These are phyloP conservation scores for Mantis religiosa DNA, from an alignment of 2,888 invertebrate genomes.

Conservation along the genomic window DNA sequence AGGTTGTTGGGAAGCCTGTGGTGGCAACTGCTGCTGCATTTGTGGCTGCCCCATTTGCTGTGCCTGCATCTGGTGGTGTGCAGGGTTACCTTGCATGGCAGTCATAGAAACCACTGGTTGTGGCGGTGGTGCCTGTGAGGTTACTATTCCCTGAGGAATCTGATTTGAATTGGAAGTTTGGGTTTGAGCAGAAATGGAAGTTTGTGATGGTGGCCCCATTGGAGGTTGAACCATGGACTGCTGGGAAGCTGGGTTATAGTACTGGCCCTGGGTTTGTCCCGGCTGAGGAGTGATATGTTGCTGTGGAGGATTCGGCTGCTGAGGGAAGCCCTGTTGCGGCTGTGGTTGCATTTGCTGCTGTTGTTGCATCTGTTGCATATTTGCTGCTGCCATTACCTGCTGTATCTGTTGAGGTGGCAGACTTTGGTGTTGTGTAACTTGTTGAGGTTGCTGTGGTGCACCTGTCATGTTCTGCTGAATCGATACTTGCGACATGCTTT, in stretches of 20 bases:
- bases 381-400: conserved; percentile 36
- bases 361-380: conserved; percentile 46
- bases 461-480: conserved; percentile 23
- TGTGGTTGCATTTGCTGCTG: conserved; percentile 53
- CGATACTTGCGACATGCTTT: conserved; percentile 34
- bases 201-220: not conserved
- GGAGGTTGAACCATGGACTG: not conserved
- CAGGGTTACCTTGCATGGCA: not conserved
- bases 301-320: not conserved
- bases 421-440: conserved; percentile 37
- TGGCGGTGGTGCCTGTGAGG: not conserved
- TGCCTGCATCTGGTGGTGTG: conserved; percentile 18
- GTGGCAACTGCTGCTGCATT: conserved; percentile 49
- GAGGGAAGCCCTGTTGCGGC: conserved; percentile 26
- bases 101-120: not conserved
- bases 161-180: conserved; percentile 11
- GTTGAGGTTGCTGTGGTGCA: conserved; percentile 27
- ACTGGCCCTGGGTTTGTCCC: conserved; percentile 4
- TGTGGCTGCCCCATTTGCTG: conserved; percentile 1
- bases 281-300: conserved; percentile 5
- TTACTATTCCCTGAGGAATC: not conserved
- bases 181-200: conserved; percentile 20
- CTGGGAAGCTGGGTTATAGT: not conserved
- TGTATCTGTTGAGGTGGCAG: conserved; percentile 40
- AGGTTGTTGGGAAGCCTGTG: conserved; percentile 41